Base-by-base conservation (phyloP, 2,888 invertebrate genomes). In the Eutolmus rufibarbis region DNA sequence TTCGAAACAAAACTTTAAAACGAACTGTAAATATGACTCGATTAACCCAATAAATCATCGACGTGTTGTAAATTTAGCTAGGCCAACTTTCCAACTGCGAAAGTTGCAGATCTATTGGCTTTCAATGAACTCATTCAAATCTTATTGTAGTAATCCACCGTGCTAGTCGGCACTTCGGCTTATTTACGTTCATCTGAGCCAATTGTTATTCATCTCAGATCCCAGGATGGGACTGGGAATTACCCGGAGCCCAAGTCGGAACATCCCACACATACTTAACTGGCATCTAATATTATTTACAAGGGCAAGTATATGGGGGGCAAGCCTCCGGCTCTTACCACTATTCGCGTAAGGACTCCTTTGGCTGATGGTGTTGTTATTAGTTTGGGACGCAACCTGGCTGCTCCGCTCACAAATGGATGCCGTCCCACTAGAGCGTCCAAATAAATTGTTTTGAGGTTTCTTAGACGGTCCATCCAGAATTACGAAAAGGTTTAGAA, bases 91-190 rank as follows among this genome's bases (percentile, higher is more conserved):
- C 43, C 31, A 43, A 78, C 78, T 43, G 51, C 16, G 46, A 46
- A 81, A 81, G 79, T 81, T 81, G 16, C 46, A 14, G 79, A 51
- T 81, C 40, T 81, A 51, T 81, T 51, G 79, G 79, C 23, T 81
- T 81, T 81, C 79, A 81, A 81, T 81, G 79, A 81, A 81, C 79
- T 81, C 79, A 81, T 81, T 81, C 51, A 51, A 81, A 51, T 81
- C 79, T 46, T 81, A 81, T 76, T 81, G 79, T 46, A 81, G 79
- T 81, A 81, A 81, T 81, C 23, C 51, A 81, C 23, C 23, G 51
- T 5, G 43, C 46, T 12, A 28, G 2, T 46, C 23, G 23, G 19
- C 43, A 40, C 14, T 40, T 23, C 31, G 37, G 2, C 46, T 19
- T 28, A 23, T 12, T n/a, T 51, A 51, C 79, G 79, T 81, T 57